Evolutionary conservation across 2,797 vertebrate species (phyloP).

Genomic region (Amblyopsis hoosieri): DNA sequence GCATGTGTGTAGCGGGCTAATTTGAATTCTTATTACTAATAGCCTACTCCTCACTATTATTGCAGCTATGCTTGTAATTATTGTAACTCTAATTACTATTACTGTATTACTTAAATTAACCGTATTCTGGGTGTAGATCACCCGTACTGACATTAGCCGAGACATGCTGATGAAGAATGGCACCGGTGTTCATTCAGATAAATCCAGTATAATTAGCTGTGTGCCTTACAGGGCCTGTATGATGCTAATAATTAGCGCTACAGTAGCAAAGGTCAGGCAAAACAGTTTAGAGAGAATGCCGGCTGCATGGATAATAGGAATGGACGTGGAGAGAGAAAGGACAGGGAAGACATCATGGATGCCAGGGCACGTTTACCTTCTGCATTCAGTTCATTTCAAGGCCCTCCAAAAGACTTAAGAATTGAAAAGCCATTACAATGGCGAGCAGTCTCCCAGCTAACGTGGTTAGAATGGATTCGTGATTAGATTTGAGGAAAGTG

Average conservation of each 20-base stretch:
- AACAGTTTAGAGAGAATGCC: conserved; percentile 88
- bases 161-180: conserved; percentile 87
- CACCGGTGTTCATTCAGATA: conserved; percentile 90
- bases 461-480: conserved; percentile 62
- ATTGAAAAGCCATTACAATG: conserved; percentile 65
- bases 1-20: conserved; percentile 41
- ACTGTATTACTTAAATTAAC: conserved; percentile 88
- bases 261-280: conserved; percentile 87
- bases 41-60: conserved; percentile 61
- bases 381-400: conserved; percentile 41
- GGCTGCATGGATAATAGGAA: conserved; percentile 79
- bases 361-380: conserved; percentile 17
- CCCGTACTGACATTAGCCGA: conserved; percentile 82
- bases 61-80: conserved; percentile 68
- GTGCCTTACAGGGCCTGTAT: conserved; percentile 87
- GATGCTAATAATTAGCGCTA: conserved; percentile 93
- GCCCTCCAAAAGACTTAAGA: conserved; percentile 61
- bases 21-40: conserved; percentile 55
- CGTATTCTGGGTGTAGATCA: conserved; percentile 86
- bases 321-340: conserved; percentile 11
- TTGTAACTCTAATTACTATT: conserved; percentile 72
- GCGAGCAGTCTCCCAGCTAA: conserved; percentile 59
- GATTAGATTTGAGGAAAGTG: conserved; percentile 70
- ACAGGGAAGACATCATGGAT: conserved; percentile 16
- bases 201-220: conserved; percentile 92